Conservation (phyloP, 2,797 vertebrate species). For the Hephaestus fuliginosus region DNA sequence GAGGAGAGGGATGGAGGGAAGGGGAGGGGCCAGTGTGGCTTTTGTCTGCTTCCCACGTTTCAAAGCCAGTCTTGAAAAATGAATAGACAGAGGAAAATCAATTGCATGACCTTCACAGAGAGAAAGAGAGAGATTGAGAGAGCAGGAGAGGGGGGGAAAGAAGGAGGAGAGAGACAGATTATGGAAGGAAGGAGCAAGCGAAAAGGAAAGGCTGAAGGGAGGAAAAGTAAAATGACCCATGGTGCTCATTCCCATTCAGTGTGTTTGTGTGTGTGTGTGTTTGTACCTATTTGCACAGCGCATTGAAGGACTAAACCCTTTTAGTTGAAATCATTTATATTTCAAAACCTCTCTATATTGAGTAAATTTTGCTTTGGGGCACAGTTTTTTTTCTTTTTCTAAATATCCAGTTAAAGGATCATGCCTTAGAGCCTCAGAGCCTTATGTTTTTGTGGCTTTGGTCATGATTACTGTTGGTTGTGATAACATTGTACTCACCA, state of each 20-base stretch:
- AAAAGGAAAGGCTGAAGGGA: conserved; percentile 77
- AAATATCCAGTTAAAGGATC: conserved; percentile 37
- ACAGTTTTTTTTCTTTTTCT: conserved; percentile 30
- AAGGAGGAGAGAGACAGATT: conserved; percentile 71
- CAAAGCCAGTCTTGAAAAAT: conserved; percentile 92
- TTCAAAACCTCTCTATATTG: conserved; percentile 59
- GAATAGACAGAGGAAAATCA: conserved; percentile 92
- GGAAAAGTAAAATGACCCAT: conserved; percentile 81
- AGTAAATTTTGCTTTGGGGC: conserved; percentile 58
- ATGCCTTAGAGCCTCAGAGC: background rate
- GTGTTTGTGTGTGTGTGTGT: conserved; percentile 48
- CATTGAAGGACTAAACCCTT: conserved; percentile 64
- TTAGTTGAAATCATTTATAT: conserved; percentile 71
- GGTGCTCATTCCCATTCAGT: conserved; percentile 73
- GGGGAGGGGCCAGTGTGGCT: conserved; percentile 83
- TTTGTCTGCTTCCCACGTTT: conserved; percentile 92
- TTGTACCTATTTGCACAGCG: conserved; percentile 47
- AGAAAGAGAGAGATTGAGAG: conserved; percentile 79
- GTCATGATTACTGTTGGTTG: background rate
- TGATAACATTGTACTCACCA: conserved; percentile 5
- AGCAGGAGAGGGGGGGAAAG: conserved; percentile 51
- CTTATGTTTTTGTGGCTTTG: conserved; percentile 16
- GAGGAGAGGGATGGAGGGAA: conserved; percentile 66
- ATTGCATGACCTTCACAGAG: conserved; percentile 91
- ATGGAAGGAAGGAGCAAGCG: conserved; percentile 75